Conservation (phyloP, 2,797 vertebrate genomes). For the Gallinago solitaria region DNA sequence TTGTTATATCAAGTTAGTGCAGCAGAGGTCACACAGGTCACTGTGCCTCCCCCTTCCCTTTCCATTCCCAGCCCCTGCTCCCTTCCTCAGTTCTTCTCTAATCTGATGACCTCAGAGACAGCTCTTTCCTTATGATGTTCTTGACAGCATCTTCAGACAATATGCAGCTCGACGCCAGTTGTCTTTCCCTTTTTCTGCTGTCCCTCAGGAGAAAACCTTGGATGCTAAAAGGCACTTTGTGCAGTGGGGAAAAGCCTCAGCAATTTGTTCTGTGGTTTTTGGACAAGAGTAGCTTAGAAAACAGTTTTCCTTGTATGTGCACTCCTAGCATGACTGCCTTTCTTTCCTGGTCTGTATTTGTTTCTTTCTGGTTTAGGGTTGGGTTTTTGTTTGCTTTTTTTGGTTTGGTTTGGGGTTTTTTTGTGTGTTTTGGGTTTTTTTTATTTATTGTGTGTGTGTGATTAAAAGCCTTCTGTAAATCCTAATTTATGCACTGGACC, state of each 20-base stretch:
- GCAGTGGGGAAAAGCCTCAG: conserved; percentile 4
- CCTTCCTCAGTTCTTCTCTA: conserved; percentile 66
- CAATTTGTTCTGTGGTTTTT: conserved; percentile 71
- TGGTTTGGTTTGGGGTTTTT: background rate
- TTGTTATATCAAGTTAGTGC: conserved; percentile 81
- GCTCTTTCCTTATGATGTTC: conserved; percentile 75
- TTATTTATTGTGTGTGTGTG: background rate
- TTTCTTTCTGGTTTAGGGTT: background rate
- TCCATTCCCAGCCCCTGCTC: conserved; percentile 20
- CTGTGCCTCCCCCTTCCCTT: background rate
- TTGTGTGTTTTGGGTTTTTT: background rate
- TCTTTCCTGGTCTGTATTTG: background rate
- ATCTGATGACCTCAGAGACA: conserved; percentile 77
- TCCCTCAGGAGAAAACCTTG: conserved; percentile 68
- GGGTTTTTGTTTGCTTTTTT: background rate
- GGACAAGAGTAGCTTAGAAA: conserved; percentile 42
- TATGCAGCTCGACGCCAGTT: conserved; percentile 67
- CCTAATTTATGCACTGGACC: accelerated
- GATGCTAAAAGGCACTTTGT: conserved; percentile 75
- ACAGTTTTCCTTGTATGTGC: conserved; percentile 5
- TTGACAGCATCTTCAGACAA: conserved; percentile 74
- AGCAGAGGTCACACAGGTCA: conserved; percentile 72
- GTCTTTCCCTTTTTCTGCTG: conserved; percentile 51
- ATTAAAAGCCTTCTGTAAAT: background rate
- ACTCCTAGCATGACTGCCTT: background rate